phyloP scores from a whole-genome alignment of 2,888 invertebrate genomes.

The Epirrhoe tristata region DNA sequence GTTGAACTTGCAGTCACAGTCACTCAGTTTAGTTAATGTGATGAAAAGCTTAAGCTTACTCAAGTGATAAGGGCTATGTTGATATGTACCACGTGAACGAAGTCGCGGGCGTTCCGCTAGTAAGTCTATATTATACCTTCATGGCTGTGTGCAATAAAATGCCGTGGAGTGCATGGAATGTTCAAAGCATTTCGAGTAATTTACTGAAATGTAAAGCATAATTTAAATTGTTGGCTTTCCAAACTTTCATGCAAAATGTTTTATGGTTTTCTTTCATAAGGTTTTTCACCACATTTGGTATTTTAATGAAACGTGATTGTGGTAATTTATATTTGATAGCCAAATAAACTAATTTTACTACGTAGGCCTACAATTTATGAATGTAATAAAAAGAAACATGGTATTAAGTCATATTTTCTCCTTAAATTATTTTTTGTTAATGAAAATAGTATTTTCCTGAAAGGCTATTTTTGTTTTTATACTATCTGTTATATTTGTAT shows the following conservation, averaged over 20 bases:
- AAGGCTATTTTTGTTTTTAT: constrained; percentile 1
- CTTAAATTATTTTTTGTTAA: not conserved
- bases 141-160: constrained; percentile 36
- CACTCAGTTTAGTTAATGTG: too few species aligned
- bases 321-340: not conserved
- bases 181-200: constrained; percentile 7
- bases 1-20: too few species aligned
- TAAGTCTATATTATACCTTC: too few species aligned
- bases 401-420: not conserved
- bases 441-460: not conserved
- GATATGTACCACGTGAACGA: too few species aligned
- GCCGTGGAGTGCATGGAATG: constrained; percentile 22
- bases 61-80: too few species aligned
- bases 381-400: constrained; percentile 2
- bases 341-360: not conserved
- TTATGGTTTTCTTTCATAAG: not conserved
- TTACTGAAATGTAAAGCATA: not conserved
- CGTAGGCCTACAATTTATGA: constrained; percentile 8
- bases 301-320: not conserved
- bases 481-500: too few species aligned
- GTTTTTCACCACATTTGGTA: not conserved
- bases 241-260: not conserved
- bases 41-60: too few species aligned
- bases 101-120: too few species aligned
- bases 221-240: not conserved